phyloP scores from a whole-genome alignment of 2,888 invertebrate species.

The Reticulitermes lucifugus region DNA sequence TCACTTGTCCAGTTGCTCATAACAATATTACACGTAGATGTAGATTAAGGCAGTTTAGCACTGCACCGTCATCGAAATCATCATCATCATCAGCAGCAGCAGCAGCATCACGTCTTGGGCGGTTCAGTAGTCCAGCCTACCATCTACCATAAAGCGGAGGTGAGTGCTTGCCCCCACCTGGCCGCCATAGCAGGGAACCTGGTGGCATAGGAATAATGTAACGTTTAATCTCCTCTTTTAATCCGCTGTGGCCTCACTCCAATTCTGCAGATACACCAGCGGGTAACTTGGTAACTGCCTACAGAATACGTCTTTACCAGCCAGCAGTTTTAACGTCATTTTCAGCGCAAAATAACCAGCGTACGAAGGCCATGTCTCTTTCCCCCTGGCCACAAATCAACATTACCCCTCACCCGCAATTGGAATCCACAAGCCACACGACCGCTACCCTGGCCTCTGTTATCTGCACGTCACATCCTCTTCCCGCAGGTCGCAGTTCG shows the following conservation, averaged over 20 bases:
- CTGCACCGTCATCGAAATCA: too few relatives aligned
- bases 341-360: not conserved
- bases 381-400: not conserved
- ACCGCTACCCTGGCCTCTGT: not conserved
- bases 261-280: not conserved
- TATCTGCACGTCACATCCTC: constrained; percentile 6
- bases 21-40: too few relatives aligned
- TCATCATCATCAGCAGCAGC: too few relatives aligned
- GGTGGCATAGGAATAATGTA: not conserved
- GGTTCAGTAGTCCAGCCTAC: too few relatives aligned
- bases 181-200: too few relatives aligned
- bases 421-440: not conserved
- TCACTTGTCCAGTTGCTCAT: too few relatives aligned
- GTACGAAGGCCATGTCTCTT: not conserved
- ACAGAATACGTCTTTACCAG: not conserved
- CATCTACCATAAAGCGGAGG: not conserved
- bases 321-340: not conserved
- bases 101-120: too few relatives aligned
- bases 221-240: not conserved
- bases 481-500: constrained; percentile 20
- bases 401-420: not conserved
- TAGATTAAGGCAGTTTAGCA: too few relatives aligned
- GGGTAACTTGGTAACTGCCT: not conserved
- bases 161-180: not conserved
- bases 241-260: too few relatives aligned